Percentiles rank a stretch among this genome's conserved stretches.
These are phyloP conservation scores for Malurus cyaneus DNA, from an alignment of 2,113 vertebrate species.

Conservation along the genomic window DNA sequence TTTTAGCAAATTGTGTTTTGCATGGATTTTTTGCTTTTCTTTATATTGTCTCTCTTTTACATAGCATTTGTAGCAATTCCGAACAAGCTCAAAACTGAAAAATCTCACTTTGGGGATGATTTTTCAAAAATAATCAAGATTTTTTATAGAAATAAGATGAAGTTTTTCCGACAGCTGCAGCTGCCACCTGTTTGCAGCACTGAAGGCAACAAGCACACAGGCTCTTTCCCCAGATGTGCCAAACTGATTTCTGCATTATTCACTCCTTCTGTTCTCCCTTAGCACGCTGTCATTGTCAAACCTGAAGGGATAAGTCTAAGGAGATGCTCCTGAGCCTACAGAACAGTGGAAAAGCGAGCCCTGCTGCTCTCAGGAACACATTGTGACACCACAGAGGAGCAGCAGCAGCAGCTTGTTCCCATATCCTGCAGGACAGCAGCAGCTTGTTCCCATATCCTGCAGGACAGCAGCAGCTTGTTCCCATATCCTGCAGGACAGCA, in stretches of 20 bases:
- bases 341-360: not conserved
- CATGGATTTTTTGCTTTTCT: not conserved
- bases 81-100: not conserved
- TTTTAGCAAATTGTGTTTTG: not conserved
- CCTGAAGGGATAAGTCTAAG: not conserved
- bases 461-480: not conserved
- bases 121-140: not conserved
- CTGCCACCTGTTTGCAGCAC: not conserved
- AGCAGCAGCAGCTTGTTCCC: not conserved
- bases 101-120: not conserved
- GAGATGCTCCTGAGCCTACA: not conserved
- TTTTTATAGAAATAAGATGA: not conserved
- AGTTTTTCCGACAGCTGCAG: not conserved
- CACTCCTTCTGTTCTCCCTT: not conserved
- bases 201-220: not conserved
- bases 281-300: not conserved
- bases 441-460: not conserved
- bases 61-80: not conserved
- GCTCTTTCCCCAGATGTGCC: not conserved
- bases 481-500: not conserved
- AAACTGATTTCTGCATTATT: not conserved
- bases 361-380: accelerated
- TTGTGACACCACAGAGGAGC: not conserved
- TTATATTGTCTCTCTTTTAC: not conserved
- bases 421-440: not conserved